Base-by-base conservation (phyloP, 1,140 invertebrate genomes). In the Bombus fervidus region DNA sequence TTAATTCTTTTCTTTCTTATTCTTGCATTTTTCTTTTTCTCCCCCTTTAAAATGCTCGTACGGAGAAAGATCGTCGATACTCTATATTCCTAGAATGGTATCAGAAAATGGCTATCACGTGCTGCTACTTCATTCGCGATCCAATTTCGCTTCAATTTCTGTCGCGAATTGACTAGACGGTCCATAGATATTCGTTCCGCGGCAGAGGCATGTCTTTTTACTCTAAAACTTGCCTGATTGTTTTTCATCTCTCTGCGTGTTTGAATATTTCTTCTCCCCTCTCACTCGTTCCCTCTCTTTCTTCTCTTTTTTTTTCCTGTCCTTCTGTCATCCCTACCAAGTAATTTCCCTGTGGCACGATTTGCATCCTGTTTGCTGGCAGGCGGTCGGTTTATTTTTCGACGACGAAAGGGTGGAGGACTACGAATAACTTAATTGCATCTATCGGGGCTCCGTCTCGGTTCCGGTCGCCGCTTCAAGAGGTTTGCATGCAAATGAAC, bases 401-500 rank as follows among this genome's bases (percentile, higher is more conserved):
- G 62, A 76, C 41, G 53, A 73, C 64, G 57, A 62, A 25, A 68
- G 81, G 77, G 15, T 66, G 71, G 87, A 83, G 81, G 82, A 89
- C 43, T 91, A 85, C 64, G 89, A 85, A 91, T 89, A 82, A 91
- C 82, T 91, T 89, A 91, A 91, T 91, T 91, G 87, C 90, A 84
- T 89, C 83, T 91, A 90, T 91, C 85, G 82, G 75, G 31, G 41
- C n/a, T 39, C 3, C 81, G n/a, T 80, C 85, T 57, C 59, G 53
- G 41, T 13, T 34, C 77, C 37, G 62, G 69, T 37, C 75, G 79
- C 15, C 68, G 77, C 85, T 85, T 80, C 47, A 81, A 89, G 87
- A 81, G 90, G 89, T 88, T 91, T 89, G 84, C 86, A 94, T 93
- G 93, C 87, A 92, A 93, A 94, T 93, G 92, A 91, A 90, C 74